phyloP scores from a whole-genome alignment of 2,888 invertebrate species.

The Anorthoa munda region DNA sequence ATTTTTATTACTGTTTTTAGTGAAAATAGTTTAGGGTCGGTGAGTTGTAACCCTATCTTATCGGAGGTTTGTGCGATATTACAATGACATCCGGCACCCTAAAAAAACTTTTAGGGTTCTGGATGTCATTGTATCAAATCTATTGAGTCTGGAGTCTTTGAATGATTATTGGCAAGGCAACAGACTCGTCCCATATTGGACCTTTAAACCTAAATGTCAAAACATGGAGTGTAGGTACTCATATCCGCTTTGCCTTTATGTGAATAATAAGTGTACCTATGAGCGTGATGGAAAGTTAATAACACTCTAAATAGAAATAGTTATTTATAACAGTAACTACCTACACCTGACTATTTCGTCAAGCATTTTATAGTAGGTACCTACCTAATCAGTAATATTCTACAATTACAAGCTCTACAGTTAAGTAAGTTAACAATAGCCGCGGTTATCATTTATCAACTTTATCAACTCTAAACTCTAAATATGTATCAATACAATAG shows the following conservation, averaged over 20 bases:
- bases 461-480: conserved; percentile 24
- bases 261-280: no score
- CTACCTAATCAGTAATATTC: background rate
- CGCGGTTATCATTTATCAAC: conserved; percentile 8
- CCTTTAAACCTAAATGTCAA: background rate
- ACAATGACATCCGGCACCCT: background rate
- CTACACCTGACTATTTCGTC: background rate
- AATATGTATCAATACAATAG: conserved; percentile 26
- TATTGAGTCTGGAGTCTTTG: background rate
- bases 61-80: no score
- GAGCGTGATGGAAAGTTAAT: no score
- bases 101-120: background rate
- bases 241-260: background rate
- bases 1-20: no score
- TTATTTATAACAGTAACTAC: background rate
- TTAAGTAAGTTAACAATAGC: conserved; percentile 5
- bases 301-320: background rate
- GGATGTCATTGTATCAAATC: background rate
- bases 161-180: background rate
- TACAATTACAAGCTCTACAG: conserved; percentile 1
- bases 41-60: no score
- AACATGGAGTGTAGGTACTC: background rate
- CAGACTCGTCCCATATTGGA: no score
- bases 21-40: no score
- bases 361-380: background rate